Base-by-base conservation (phyloP, 92 coral and sea anemone genomes). In the Phenganax subtilis region DNA sequence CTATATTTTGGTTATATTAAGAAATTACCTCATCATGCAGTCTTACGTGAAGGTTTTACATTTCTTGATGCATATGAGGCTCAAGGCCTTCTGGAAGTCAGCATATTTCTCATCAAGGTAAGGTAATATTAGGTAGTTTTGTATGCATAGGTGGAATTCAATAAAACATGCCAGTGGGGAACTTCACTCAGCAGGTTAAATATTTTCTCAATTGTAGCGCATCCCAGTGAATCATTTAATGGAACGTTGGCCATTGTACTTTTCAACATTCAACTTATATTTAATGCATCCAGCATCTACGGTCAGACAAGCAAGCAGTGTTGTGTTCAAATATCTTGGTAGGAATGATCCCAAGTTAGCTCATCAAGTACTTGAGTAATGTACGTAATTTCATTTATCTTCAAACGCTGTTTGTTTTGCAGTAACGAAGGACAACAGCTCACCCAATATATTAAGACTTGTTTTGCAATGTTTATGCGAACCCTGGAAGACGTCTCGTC, bases 271-370 rank as follows among this genome's bases (percentile, higher is more conserved):
- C 30, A 94, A 94, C 76, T 88, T 94, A 14, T 94, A 92, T 68
- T 87, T 94, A 72, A 94, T 94, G 98, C 98, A 94, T 59, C 97
- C 98, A 20, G 98, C 98, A 30, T 94, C 98, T 15, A 94, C 98
- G 51, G 98, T 94, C 55, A 82, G 98, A 71, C 98, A 94, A 75
- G 97, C 97, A 14, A 92, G 97, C 54, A 94, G 98, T 84, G 92
- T 90, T 28, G 92, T 92, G 65, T 93, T 93, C 78, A 93, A 93
- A 80, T 91, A 89, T 72, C 70, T 93, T 54, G 98, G 98, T 93
- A 61, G 75, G 74, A 15, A 75, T 15, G 31, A n/a, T n/a, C 75
- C 55, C 6, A 61, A 10, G 12, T n/a, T 16, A 52, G 15, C 15
- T 59, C 25, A 6, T 59, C 16, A 59, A 20, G 65, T 12, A 14